Evolutionary conservation across 2,888 invertebrate species (phyloP).

Genomic region (Pseudoips prasinana): DNA sequence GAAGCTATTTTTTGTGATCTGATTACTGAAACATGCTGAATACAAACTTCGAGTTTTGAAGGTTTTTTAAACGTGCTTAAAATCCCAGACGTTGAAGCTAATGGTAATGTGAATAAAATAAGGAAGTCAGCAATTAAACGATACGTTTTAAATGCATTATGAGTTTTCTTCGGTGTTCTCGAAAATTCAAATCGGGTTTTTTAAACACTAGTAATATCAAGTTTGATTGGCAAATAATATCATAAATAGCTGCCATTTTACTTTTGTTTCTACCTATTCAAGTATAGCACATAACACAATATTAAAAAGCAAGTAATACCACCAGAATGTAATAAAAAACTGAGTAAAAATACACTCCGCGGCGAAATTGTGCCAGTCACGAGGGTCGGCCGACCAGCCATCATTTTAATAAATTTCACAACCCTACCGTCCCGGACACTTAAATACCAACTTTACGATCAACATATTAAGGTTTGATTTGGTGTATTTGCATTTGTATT

Average conservation of each 20-base stretch:
- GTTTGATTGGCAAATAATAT: too few relatives aligned
- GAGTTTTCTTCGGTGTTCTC: too few relatives aligned
- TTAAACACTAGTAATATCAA: too few relatives aligned
- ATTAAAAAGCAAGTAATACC: conserved; percentile 47
- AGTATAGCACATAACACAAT: conserved; percentile 33
- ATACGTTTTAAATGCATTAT: too few relatives aligned
- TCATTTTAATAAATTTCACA: conserved; percentile 75
- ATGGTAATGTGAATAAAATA: too few relatives aligned
- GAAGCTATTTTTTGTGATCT: too few relatives aligned
- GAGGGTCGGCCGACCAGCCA: conserved; percentile 59
- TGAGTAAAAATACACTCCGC: conserved; percentile 67
- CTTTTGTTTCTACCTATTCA: conserved; percentile 28
- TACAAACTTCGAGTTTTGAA: too few relatives aligned
- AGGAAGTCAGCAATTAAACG: too few relatives aligned
- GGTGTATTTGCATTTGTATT: conserved; percentile 41
- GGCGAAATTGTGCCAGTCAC: conserved; percentile 78
- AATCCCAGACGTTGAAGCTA: too few relatives aligned
- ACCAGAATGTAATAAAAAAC: conserved; percentile 67
- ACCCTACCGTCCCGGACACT: conserved; percentile 47
- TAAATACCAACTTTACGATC: conserved; percentile 56
- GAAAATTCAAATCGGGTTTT: too few relatives aligned
- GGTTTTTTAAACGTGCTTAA: too few relatives aligned
- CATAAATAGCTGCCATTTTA: conserved; percentile 14
- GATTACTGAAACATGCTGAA: too few relatives aligned
- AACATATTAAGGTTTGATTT: conserved; percentile 54